Percentiles rank a stretch among this genome's conserved stretches.
phyloP scores from a whole-genome alignment of 2,888 invertebrate species.

The Zeuzera pyrina region DNA sequence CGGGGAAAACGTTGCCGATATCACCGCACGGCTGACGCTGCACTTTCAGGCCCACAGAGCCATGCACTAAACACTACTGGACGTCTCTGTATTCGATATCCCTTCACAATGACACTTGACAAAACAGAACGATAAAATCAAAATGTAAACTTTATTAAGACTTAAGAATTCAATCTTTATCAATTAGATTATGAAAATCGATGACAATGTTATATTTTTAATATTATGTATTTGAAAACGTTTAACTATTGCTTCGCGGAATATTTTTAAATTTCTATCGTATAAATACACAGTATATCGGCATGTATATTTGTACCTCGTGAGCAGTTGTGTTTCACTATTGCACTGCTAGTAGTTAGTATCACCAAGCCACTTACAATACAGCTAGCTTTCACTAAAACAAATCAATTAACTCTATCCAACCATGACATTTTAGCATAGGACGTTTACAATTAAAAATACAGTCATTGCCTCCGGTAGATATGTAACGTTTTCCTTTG shows the following conservation, averaged over 20 bases:
- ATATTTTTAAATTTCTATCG: too few relatives aligned
- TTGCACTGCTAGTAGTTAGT: constrained; percentile 39
- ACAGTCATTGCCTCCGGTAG: constrained; percentile 22
- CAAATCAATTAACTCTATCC: constrained; percentile 57
- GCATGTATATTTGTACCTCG: too few relatives aligned
- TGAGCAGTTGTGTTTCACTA: constrained; percentile 12
- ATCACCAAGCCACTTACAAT: constrained; percentile 43
- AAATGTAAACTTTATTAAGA: too few relatives aligned
- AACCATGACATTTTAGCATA: constrained; percentile 22
- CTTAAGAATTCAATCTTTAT: too few relatives aligned
- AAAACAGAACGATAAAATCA: too few relatives aligned
- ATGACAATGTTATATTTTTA: too few relatives aligned
- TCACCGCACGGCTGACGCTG: constrained; percentile 6
- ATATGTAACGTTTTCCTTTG: constrained; percentile 62
- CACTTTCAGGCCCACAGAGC: background rate
- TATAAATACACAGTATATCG: too few relatives aligned
- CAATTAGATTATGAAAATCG: too few relatives aligned
- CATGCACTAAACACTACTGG: too few relatives aligned
- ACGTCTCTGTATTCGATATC: too few relatives aligned
- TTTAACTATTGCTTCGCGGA: too few relatives aligned
- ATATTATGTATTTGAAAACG: too few relatives aligned
- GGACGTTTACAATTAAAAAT: constrained; percentile 2
- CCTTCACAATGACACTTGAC: constrained; percentile 9
- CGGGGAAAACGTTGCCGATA: constrained; percentile 58
- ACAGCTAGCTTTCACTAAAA: constrained; percentile 61